A percentile compares a stretch with the other conserved stretches of the same genome.
phyloP scores from a whole-genome alignment of 2,113 vertebrate genomes.

The Mobula hypostoma region DNA sequence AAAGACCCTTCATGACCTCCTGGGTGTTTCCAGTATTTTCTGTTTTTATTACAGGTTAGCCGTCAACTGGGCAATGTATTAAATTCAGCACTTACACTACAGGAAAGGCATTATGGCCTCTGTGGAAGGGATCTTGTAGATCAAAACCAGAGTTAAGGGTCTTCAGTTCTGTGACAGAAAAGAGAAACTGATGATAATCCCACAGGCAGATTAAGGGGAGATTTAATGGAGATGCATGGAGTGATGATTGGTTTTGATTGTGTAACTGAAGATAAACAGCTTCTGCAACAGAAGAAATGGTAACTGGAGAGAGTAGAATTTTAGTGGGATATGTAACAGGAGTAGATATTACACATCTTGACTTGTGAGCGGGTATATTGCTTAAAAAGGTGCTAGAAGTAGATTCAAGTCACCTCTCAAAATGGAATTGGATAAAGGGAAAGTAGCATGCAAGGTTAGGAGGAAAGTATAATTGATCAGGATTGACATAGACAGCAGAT shows the following conservation, averaged over 20 bases:
- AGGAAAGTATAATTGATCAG: not conserved
- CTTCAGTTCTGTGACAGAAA: not conserved
- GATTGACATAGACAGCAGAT: not conserved
- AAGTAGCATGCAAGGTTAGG: not conserved
- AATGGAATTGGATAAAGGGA: not conserved
- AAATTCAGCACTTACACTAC: not conserved
- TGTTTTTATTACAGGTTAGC: no score
- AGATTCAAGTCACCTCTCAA: not conserved
- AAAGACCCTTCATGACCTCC: no score
- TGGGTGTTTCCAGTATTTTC: no score
- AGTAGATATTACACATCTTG: not conserved
- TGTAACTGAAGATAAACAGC: not conserved
- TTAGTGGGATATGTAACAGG: not conserved
- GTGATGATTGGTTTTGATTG: not conserved
- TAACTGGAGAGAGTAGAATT: not conserved
- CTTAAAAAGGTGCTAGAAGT: not conserved
- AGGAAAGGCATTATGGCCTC: not conserved
- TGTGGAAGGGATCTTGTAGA: not conserved
- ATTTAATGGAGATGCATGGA: not conserved
- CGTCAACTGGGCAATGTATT: no score
- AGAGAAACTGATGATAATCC: not conserved
- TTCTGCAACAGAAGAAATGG: not conserved
- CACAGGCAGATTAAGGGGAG: not conserved
- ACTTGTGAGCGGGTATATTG: not conserved
- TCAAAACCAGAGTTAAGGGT: not conserved